Evolutionary conservation across 1,140 invertebrate species (phyloP).

Genomic region (Ptiloglossa arizonensis): DNA sequence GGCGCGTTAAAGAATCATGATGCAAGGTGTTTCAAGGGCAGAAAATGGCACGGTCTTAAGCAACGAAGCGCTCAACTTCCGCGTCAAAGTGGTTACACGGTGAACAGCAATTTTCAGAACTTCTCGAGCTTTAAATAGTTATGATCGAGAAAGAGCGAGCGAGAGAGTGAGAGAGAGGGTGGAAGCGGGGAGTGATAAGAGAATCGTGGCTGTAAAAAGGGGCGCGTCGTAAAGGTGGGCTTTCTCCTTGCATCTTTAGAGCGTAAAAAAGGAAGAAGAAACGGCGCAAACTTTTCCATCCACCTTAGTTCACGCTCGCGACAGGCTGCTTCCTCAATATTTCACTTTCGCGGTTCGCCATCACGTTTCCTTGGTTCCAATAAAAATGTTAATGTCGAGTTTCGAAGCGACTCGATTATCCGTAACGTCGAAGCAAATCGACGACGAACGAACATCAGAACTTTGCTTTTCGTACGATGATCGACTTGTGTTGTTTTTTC

Average conservation of each 20-base stretch:
- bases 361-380: background rate
- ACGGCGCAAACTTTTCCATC: conserved; percentile 32
- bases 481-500: no score
- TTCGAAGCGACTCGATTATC: conserved; percentile 44
- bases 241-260: conserved; percentile 31
- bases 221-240: conserved; percentile 16
- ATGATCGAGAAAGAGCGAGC: conserved; percentile 20
- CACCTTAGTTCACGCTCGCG: background rate
- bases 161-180: background rate
- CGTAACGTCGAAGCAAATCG: background rate
- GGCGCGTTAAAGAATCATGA: background rate
- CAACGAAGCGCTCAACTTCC: background rate
- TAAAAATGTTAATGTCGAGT: conserved; percentile 40
- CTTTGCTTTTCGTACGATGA: no score
- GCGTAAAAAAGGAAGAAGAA: conserved; percentile 1
- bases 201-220: conserved; percentile 32
- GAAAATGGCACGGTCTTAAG: background rate
- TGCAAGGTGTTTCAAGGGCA: background rate
- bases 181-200: background rate
- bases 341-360: background rate
- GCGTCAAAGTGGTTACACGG: conserved; percentile 18
- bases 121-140: conserved; percentile 32
- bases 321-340: conserved; percentile 5
- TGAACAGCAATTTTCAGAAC: conserved; percentile 31
- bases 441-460: background rate